Evolutionary conservation across 2,113 vertebrate genomes (phyloP).

Genomic region (Mionectes macconnelli): DNA sequence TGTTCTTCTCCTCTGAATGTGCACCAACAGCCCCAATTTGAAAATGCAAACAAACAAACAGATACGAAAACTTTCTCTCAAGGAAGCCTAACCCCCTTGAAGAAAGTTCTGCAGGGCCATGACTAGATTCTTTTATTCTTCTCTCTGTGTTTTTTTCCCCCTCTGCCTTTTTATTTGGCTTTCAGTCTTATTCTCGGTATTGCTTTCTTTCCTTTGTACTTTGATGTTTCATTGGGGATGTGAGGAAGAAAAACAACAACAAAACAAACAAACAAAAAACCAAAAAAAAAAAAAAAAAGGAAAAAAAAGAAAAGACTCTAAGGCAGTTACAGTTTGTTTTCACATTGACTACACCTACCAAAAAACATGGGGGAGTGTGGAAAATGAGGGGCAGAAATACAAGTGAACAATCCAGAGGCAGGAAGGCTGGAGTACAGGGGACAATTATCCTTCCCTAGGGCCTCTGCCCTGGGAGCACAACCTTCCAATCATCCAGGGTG

Average conservation of each 20-base stretch:
- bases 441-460: not conserved
- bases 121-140: not conserved
- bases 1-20: slow-evolving; percentile 26
- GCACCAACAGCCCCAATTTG: not conserved
- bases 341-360: not conserved
- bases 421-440: not conserved
- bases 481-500: not conserved
- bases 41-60: slow-evolving; percentile 50
- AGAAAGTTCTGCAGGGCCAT: slow-evolving; percentile 20
- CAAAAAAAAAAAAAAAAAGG: not conserved
- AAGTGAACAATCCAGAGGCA: not conserved
- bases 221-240: slow-evolving; percentile 51
- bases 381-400: not conserved
- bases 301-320: not conserved
- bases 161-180: not conserved
- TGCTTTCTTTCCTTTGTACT: slow-evolving; percentile 51
- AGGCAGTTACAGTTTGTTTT: slow-evolving; percentile 20
- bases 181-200: slow-evolving; percentile 23
- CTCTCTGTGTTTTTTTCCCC: not conserved
- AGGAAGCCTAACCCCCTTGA: slow-evolving; percentile 43
- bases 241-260: slow-evolving; percentile 17
- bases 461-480: not conserved
- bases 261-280: not conserved
- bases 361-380: not conserved
- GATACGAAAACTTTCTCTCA: slow-evolving; percentile 56